phyloP scores from a whole-genome alignment of 1,140 invertebrate genomes.

The Zaprionus davidi region DNA sequence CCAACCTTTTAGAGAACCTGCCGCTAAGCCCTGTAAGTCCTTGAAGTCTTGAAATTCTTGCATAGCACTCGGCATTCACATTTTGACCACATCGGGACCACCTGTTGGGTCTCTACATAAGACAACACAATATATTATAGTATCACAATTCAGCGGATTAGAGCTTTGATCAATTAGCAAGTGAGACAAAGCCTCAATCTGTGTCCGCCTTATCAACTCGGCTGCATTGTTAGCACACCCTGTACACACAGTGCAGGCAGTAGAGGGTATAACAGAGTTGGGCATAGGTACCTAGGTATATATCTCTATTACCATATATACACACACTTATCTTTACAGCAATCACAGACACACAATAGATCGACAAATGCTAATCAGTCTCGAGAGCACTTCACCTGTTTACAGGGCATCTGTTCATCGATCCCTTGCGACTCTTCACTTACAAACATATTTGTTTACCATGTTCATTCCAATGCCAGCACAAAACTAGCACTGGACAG shows the following conservation, averaged over 20 bases:
- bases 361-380: not conserved
- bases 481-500: constrained; percentile 11
- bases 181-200: constrained; percentile 9
- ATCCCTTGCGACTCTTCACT: not conserved
- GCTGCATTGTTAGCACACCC: constrained; percentile 14
- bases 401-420: constrained; percentile 14
- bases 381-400: not conserved
- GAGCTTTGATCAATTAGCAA: constrained; percentile 18
- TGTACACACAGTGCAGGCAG: not conserved
- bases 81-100: not conserved
- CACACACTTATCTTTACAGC: not conserved
- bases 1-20: no score
- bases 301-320: no score
- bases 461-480: constrained; percentile 47
- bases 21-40: not conserved
- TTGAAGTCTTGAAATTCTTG: not conserved
- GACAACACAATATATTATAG: not conserved
- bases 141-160: constrained; percentile 19
- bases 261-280: not conserved
- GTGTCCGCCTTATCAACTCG: constrained; percentile 4
- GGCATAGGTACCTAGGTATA: no score
- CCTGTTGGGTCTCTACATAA: not conserved
- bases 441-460: constrained; percentile 26
- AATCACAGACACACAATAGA: not conserved
- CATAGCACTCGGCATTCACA: not conserved